Evolutionary conservation across 2,888 invertebrate species (phyloP), one percentile per base, ranked within the genome.

Genomic region (Ectobius pallidus): DNA sequence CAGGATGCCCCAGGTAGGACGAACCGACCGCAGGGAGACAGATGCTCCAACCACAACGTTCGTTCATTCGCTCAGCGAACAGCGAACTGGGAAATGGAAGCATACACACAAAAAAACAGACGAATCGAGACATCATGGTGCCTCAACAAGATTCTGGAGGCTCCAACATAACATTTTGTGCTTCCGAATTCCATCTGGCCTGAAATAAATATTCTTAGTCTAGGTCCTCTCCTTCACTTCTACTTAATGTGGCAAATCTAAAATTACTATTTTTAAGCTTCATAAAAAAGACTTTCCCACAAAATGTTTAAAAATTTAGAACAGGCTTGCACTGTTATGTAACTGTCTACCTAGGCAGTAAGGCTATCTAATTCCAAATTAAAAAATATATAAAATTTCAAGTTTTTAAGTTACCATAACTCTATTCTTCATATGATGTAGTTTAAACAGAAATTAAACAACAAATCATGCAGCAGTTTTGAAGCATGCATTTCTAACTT

Each of bases 81-180:
- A 71, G 65, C 71, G 62, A 71, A 74, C 74, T 74, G 74, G 70
- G 74, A 74, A 74, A 74, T 73, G 68, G 71, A 74, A 74, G 71
- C 71, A 74, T 49, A 74, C 68, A 70, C 55, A 69, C 71, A 74
- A 70, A 74, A 69, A 71, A 74, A 69, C 68, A 71, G 71, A 65
- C 74, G 71, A 74, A 69, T 74, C 71, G 70, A 70, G 74, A 62
- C 71, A 72, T 44, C 65, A 65, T 46, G 65, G 22, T 72, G 69
- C 61, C 68, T 58, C 68, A 46, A 58, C 32, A 69, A 52, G 52
- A 63, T 49, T 71, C 46, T 71, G 46, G 27, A 32, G 52, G 55
- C 55, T 52, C 63, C 63, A 46, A 71, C 46, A 63, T 18, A 34
- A 63, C 11, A 63, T 25, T 42, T 62, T 52, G 49, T 49, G 63